Conservation (phyloP, 2,113 vertebrate species). For the Mormoops blainvillei region DNA sequence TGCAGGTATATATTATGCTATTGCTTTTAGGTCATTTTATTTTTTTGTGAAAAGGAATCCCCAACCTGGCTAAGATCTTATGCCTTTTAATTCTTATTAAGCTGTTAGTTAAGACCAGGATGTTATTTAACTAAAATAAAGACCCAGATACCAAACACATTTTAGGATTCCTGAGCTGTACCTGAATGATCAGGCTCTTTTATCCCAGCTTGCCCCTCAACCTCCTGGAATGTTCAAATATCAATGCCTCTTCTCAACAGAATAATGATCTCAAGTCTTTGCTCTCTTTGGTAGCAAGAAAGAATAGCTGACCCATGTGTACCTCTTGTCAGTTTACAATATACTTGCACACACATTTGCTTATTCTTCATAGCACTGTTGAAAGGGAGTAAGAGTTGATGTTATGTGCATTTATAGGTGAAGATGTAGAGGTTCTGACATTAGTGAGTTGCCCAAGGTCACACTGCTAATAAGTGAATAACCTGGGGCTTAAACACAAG, state of each 20-base stretch:
- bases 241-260: neutral
- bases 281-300: neutral
- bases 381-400: neutral
- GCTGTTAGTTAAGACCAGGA: conserved; percentile 18
- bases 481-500: neutral
- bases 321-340: neutral
- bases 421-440: neutral
- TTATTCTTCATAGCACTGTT: neutral
- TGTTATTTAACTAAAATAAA: conserved; percentile 29
- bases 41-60: neutral
- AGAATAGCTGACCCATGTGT: neutral
- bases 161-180: conserved; percentile 27
- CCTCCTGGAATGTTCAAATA: neutral
- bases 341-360: neutral
- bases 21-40: neutral
- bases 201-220: neutral
- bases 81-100: neutral
- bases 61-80: neutral
- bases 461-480: neutral
- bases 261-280: neutral
- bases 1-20: neutral
- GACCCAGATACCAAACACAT: neutral
- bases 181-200: neutral
- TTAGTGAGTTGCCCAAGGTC: neutral
- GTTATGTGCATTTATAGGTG: neutral